These are phyloP conservation scores for Pentalonia nigronervosa DNA, from an alignment of 1,140 invertebrate species.

Conservation along the genomic window DNA sequence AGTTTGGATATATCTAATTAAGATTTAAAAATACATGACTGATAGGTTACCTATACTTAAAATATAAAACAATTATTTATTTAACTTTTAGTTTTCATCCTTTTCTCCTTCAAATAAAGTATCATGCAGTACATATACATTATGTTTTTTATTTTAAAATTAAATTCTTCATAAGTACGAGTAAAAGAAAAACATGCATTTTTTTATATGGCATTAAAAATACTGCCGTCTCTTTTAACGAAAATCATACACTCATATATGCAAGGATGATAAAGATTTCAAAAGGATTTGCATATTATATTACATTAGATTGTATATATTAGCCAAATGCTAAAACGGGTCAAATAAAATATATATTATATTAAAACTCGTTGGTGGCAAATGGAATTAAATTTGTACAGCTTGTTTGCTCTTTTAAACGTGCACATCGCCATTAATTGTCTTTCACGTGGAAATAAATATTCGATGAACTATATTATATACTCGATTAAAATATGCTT, in stretches of 20 bases:
- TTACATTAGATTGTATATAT: slow-evolving; percentile 9
- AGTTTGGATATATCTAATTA: not conserved
- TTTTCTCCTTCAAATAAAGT: not conserved
- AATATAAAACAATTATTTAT: not conserved
- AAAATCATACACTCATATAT: not conserved
- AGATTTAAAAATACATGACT: too few relatives aligned
- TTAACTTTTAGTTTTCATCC: not conserved
- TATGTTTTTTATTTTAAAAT: not conserved
- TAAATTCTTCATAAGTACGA: not conserved
- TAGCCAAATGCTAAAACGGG: not conserved
- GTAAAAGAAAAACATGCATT: not conserved
- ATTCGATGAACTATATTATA: too few relatives aligned
- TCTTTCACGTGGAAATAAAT: not conserved
- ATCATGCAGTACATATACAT: not conserved
- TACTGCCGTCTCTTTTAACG: not conserved
- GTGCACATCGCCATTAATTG: not conserved
- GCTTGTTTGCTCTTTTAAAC: not conserved
- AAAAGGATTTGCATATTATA: slow-evolving; percentile 2
- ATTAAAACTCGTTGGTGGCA: not conserved
- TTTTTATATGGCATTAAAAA: not conserved
- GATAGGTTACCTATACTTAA: not conserved
- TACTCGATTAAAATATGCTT: not conserved
- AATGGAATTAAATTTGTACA: slow-evolving; percentile 7
- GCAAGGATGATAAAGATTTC: not conserved
- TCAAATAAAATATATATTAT: slow-evolving; percentile 18